Percentiles rank a stretch among this genome's conserved stretches.
These are phyloP conservation scores for Plectropomus leopardus DNA, from an alignment of 2,113 vertebrate genomes.

Conservation along the genomic window DNA sequence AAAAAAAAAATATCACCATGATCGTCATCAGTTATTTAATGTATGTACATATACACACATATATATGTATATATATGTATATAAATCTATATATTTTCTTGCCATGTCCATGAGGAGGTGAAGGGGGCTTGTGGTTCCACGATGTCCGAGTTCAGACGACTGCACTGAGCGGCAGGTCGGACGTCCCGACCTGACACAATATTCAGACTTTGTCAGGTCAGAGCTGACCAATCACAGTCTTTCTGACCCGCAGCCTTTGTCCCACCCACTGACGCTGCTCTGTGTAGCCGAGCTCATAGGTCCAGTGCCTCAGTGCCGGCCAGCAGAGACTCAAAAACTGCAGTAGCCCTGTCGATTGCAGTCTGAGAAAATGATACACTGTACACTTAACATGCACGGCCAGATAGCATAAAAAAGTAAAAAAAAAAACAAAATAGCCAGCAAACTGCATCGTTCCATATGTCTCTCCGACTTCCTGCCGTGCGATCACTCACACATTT, in stretches of 20 bases:
- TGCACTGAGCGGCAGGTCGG: slow-evolving; percentile 38
- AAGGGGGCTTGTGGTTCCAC: slow-evolving; percentile 55
- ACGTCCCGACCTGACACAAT: slow-evolving; percentile 39
- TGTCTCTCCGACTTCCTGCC: slow-evolving; percentile 17
- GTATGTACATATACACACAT: slow-evolving; percentile 49
- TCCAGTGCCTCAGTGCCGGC: slow-evolving; percentile 60
- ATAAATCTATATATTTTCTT: slow-evolving; percentile 73
- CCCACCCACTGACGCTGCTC: slow-evolving; percentile 32
- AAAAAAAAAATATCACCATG: slow-evolving; percentile 74
- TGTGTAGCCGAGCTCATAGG: slow-evolving; percentile 44
- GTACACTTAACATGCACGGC: slow-evolving; percentile 85
- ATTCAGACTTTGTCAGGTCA: slow-evolving; percentile 54
- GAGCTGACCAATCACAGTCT: slow-evolving; percentile 59
- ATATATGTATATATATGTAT: slow-evolving; percentile 58
- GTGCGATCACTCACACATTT: slow-evolving; percentile 27
- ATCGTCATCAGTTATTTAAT: slow-evolving; percentile 74
- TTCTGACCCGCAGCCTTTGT: slow-evolving; percentile 58
- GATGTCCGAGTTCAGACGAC: slow-evolving; percentile 45
- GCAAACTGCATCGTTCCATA: slow-evolving; percentile 52
- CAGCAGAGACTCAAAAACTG: slow-evolving; percentile 62
- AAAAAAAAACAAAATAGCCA: slow-evolving; percentile 38
- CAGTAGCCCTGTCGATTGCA: slow-evolving; percentile 67
- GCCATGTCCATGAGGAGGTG: slow-evolving; percentile 72
- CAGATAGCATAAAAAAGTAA: slow-evolving; percentile 64
- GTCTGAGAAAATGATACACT: slow-evolving; percentile 81